These are phyloP conservation scores for Danio jaintianensis DNA, from an alignment of 2,797 vertebrate genomes.

Conservation along the genomic window DNA sequence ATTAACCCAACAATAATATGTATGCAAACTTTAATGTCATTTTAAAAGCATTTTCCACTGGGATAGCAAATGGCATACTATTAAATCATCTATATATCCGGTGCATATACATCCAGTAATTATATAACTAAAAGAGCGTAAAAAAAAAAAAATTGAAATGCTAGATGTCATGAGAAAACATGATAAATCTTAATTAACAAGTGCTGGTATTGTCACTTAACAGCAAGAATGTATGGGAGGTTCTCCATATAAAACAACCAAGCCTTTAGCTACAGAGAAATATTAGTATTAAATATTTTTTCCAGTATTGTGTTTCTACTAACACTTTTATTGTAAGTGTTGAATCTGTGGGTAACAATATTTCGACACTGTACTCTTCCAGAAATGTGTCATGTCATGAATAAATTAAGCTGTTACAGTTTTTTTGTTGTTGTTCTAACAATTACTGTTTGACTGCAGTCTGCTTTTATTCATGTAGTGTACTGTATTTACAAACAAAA, in stretches of 20 bases:
- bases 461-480: background rate
- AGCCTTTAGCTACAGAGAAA: background rate
- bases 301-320: background rate
- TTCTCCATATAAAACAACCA: background rate
- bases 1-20: too few species aligned
- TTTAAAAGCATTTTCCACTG: too few species aligned
- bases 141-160: too few species aligned
- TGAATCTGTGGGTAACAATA: background rate
- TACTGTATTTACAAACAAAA: too few species aligned
- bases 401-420: background rate
- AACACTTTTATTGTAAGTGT: background rate
- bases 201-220: background rate
- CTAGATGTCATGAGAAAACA: background rate
- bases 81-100: background rate
- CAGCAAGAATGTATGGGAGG: too few species aligned
- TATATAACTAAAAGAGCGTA: background rate
- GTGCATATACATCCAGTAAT: background rate
- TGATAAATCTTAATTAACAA: background rate
- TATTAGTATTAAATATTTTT: background rate
- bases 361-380: background rate
- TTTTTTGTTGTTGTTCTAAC: background rate
- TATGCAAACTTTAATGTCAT: too few species aligned
- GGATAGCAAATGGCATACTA: background rate
- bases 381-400: background rate
- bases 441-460: background rate